These are phyloP conservation scores for Vulpes vulpes DNA, from an alignment of 2,113 vertebrate genomes.

Conservation along the genomic window DNA sequence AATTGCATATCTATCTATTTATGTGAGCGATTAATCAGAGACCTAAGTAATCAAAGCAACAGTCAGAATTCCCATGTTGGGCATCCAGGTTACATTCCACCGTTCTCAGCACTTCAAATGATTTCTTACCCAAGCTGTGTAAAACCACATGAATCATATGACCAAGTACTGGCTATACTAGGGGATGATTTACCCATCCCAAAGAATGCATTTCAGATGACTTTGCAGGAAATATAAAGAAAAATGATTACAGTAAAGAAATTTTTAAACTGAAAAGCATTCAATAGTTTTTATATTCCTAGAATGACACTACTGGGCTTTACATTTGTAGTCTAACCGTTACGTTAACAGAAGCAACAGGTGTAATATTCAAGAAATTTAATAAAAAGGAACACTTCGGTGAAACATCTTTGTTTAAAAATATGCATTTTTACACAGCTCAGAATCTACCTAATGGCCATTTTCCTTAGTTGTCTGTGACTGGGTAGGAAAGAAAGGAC, in stretches of 20 bases:
- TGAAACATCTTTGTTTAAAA: constrained; percentile 56
- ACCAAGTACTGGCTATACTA: constrained; percentile 4
- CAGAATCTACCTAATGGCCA: neutral
- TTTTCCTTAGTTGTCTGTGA: neutral
- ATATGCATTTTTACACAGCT: neutral
- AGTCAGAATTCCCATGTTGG: constrained; percentile 78
- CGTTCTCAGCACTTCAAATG: constrained; percentile 80
- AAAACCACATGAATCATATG: constrained; percentile 65
- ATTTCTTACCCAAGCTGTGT: constrained; percentile 72
- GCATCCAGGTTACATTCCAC: constrained; percentile 71
- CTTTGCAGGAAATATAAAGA: constrained; percentile 78
- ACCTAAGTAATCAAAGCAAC: constrained; percentile 74
- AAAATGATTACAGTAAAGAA: constrained; percentile 72
- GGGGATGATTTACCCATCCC: constrained; percentile 57
- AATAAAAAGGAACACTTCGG: neutral
- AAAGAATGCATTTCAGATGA: constrained; percentile 74
- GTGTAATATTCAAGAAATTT: constrained; percentile 18
- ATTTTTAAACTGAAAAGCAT: constrained; percentile 74
- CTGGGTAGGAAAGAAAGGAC: neutral
- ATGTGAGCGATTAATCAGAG: constrained; percentile 83
- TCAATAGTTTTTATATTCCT: constrained; percentile 45
- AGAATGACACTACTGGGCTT: neutral
- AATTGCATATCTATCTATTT: constrained; percentile 72
- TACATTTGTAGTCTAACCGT: constrained; percentile 39
- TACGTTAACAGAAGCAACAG: neutral